Percentiles rank a stretch among this genome's conserved stretches.
Evolutionary conservation across 2,797 vertebrate genomes (phyloP).

Genomic region (Helicolenus hilgendorfi): DNA sequence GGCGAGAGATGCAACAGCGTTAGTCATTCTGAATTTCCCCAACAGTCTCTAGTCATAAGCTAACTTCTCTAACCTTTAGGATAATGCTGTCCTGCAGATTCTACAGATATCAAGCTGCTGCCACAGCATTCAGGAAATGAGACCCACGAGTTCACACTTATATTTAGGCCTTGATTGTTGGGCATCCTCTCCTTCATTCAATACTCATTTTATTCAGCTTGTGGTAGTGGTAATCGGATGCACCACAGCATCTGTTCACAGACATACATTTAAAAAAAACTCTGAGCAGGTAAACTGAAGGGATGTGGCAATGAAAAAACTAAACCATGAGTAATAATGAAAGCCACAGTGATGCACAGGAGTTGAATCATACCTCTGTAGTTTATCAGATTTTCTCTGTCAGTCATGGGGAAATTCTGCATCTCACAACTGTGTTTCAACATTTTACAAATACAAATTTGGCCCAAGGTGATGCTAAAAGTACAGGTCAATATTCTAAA

Average conservation of each 20-base stretch:
- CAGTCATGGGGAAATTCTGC: background rate
- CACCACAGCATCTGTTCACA: constrained; percentile 58
- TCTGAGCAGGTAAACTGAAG: background rate
- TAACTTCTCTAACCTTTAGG: background rate
- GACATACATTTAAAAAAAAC: background rate
- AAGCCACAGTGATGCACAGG: background rate
- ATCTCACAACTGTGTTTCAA: background rate
- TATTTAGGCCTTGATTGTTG: background rate
- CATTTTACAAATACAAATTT: background rate
- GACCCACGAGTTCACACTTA: background rate
- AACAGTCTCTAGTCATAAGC: background rate
- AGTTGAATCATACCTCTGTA: background rate
- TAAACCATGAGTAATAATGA: constrained; percentile 14
- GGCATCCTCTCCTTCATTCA: constrained; percentile 15
- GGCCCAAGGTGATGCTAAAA: background rate
- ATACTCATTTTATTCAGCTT: constrained; percentile 7
- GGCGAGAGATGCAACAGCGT: background rate
- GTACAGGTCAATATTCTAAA: no score
- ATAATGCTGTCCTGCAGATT: background rate
- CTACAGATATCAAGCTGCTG: constrained; percentile 4
- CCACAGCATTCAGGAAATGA: no score
- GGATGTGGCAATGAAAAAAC: background rate
- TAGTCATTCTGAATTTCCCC: background rate
- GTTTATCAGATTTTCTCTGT: no score
- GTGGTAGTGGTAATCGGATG: constrained; percentile 2